Evolutionary conservation across 2,797 vertebrate genomes (phyloP).

Genomic region (Pterois miles): DNA sequence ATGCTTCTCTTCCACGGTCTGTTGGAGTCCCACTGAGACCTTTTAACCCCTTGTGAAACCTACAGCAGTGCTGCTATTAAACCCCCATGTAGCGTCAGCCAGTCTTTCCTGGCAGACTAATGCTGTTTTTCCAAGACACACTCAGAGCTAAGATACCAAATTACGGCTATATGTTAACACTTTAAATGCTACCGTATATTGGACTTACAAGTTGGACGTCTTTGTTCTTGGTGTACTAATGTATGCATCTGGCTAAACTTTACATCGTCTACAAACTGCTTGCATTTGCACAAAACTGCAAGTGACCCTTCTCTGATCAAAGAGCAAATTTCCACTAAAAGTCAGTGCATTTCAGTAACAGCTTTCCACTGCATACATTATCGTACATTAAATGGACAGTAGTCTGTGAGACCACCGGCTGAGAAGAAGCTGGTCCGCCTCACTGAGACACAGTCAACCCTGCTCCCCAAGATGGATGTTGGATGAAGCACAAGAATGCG

Average conservation of each 20-base stretch:
- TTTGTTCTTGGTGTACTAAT: background rate
- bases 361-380: slow-evolving; percentile 42
- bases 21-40: slow-evolving; percentile 33
- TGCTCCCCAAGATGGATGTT: slow-evolving; percentile 50
- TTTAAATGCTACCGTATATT: background rate
- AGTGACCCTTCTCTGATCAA: slow-evolving; percentile 11
- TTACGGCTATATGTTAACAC: background rate
- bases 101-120: background rate
- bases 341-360: background rate
- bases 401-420: slow-evolving; percentile 60
- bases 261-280: background rate
- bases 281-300: background rate
- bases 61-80: slow-evolving; percentile 10
- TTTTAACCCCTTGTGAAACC: slow-evolving; percentile 40
- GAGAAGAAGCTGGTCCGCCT: slow-evolving; percentile 40
- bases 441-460: slow-evolving; percentile 36
- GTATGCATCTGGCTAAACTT: background rate
- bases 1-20: slow-evolving; percentile 44
- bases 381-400: slow-evolving; percentile 38
- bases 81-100: background rate
- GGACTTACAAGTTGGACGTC: background rate
- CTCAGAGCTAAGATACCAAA: background rate
- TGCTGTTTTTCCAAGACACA: slow-evolving; percentile 3
- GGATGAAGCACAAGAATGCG: slow-evolving; percentile 75
- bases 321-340: slow-evolving; percentile 2